Conservation (phyloP, 2,113 vertebrate genomes). For the Grantiella picta region DNA sequence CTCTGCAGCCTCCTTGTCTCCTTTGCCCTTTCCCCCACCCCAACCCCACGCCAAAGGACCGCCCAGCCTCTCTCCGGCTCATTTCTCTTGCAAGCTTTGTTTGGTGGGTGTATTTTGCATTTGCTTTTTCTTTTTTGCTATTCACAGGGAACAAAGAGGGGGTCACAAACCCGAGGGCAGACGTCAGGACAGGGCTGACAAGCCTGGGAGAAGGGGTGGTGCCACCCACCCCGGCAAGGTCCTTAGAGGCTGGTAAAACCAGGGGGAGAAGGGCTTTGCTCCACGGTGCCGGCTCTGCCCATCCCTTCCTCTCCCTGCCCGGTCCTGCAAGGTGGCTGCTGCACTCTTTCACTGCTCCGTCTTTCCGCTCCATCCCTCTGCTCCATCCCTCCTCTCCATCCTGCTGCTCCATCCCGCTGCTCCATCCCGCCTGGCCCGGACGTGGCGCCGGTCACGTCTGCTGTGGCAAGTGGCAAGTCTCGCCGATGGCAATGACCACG, state of each 20-base stretch:
- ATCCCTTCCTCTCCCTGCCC: neutral
- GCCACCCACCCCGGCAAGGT: neutral
- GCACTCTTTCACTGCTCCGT: neutral
- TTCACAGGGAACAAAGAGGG: constrained; percentile 17
- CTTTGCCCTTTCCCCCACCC: neutral
- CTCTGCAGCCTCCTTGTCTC: neutral
- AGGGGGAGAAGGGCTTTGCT: neutral
- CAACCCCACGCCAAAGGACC: neutral
- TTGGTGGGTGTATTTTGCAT: constrained; percentile 16
- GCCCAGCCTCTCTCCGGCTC: neutral
- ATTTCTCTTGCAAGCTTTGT: neutral
- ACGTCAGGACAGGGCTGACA: neutral
- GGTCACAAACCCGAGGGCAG: neutral
- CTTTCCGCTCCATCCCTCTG: fast-evolving
- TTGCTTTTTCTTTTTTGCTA: constrained; percentile 25
- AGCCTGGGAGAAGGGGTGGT: neutral
- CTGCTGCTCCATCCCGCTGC: neutral
- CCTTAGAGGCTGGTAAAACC: neutral
- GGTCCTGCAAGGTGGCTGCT: neutral
- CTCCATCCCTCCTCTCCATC: neutral
- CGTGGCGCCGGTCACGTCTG: constrained; percentile 24
- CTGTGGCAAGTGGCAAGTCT: constrained; percentile 68
- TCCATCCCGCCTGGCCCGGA: neutral
- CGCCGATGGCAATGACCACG: constrained; percentile 74
- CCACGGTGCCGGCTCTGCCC: neutral